Base-by-base conservation (phyloP, 2,888 invertebrate species). In the Plagodis dolabraria region DNA sequence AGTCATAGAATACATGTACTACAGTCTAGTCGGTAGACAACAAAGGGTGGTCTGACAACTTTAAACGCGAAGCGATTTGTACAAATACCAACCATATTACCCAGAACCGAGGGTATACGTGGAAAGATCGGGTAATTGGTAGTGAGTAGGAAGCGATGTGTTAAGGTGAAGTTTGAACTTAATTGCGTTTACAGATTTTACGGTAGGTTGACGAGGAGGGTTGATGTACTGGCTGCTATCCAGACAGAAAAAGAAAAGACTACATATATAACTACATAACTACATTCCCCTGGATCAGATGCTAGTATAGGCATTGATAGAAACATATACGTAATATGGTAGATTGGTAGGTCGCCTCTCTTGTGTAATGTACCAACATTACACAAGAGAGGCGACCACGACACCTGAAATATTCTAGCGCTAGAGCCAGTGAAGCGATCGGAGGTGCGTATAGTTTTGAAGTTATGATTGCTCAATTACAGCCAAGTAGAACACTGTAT, bases 181-280 rank as follows among this genome's bases (percentile, higher is more conserved):
- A 87, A 89, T 87, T 89, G 82, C 83, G 86, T 86, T 86, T 86
- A 86, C 81, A 82, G 85, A 87, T 89, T 89, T 88, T 80, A 86
- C 83, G 83, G 81, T 77, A 75, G 83, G 81, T 77, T 75, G 74
- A 79, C 72, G 77, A 5, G 54, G 66, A 66, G 72, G 70, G 65
- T 51, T 60, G 46, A 52, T 55, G 63, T 53, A 49, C 52, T 45
- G 35, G 42, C 33, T 8, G 47, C 43, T 53, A 43, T 43, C 12
- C 2, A 46, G 43, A 36, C 10, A n/a, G 11, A 7, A n/a, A 42
- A 10, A 10, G 42, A 10, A 10, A 10, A 10, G n/a, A 8, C 6
- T 10, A 42, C 9, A 38, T 5, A 22, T 22, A 22, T 22, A n/a
- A n/a, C n/a, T n/a, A 22, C 22, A 22, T 22, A 1, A 22, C 22